These are phyloP conservation scores for Rhea pennata DNA, from an alignment of 2,113 vertebrate genomes.

Conservation along the genomic window DNA sequence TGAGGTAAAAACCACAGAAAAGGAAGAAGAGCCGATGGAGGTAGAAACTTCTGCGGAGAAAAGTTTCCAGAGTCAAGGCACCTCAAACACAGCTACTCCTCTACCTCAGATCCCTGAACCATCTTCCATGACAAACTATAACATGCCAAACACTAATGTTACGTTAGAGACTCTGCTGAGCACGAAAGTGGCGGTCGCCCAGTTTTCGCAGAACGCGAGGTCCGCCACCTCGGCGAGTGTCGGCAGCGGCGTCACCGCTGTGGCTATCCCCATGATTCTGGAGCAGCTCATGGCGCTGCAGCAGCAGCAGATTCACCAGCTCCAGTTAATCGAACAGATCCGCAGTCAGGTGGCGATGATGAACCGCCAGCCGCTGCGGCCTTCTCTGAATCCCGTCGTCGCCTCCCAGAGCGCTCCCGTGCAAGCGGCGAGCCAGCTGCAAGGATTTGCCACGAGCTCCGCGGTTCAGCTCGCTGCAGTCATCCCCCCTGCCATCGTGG, in stretches of 20 bases:
- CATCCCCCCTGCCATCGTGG: slow-evolving; percentile 75
- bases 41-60: slow-evolving; percentile 86
- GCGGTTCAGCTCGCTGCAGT: slow-evolving; percentile 88
- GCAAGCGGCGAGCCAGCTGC: slow-evolving; percentile 84
- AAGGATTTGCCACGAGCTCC: slow-evolving; percentile 84
- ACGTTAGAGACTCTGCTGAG: slow-evolving; percentile 96
- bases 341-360: slow-evolving; percentile 96
- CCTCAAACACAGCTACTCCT: slow-evolving; percentile 80
- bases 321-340: slow-evolving; percentile 98
- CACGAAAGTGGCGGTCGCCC: slow-evolving; percentile 96
- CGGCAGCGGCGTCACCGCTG: slow-evolving; percentile 80
- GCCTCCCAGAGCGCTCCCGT: slow-evolving; percentile 75
- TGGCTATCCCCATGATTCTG: slow-evolving; percentile 96
- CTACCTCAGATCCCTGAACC: slow-evolving; percentile 87
- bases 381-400: slow-evolving; percentile 77
- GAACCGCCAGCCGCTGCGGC: slow-evolving; percentile 87
- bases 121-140: slow-evolving; percentile 81
- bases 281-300: slow-evolving; percentile 97
- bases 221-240: slow-evolving; percentile 66
- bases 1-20: slow-evolving; percentile 80
- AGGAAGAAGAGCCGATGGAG: slow-evolving; percentile 95
- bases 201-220: slow-evolving; percentile 91
- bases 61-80: slow-evolving; percentile 78
- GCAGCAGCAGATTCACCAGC: slow-evolving; percentile 97
- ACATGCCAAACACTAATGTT: slow-evolving; percentile 97